These are phyloP conservation scores for Frankliniella fusca DNA, from an alignment of 2,888 invertebrate genomes.

Conservation along the genomic window DNA sequence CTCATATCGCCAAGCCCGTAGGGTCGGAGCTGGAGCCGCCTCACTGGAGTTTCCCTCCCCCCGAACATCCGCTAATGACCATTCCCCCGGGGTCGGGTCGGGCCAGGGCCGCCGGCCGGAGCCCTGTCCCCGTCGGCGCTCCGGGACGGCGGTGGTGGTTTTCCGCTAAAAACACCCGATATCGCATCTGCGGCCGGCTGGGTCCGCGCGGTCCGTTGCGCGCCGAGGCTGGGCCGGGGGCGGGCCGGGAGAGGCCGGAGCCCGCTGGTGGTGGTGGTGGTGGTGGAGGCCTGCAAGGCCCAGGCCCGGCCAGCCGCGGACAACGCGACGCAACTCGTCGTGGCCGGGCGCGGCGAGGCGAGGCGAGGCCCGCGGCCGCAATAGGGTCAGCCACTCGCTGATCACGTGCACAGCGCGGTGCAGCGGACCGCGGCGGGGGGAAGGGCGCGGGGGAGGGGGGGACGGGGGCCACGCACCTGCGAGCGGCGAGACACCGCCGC, in stretches of 20 bases:
- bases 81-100: too few species aligned
- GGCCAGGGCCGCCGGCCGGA: too few species aligned
- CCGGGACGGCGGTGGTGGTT: neutral
- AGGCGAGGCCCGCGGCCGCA: neutral
- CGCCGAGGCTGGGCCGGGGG: neutral
- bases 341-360: too few species aligned
- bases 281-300: neutral
- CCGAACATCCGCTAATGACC: too few species aligned
- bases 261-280: neutral
- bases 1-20: too few species aligned
- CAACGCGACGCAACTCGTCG: neutral
- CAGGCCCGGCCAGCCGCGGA: neutral
- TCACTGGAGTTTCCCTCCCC: too few species aligned
- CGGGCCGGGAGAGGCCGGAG: neutral
- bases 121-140: neutral
- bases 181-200: neutral
- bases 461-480: too few species aligned
- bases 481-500: slow-evolving; percentile 62
- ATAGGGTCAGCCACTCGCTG: slow-evolving; percentile 52
- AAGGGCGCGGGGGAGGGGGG: too few species aligned
- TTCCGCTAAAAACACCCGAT: neutral
- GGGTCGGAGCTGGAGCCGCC: too few species aligned
- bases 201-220: neutral
- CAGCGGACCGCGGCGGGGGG: slow-evolving; percentile 68
- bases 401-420: slow-evolving; percentile 82